Evolutionary conservation across 2,797 vertebrate genomes (phyloP).

Genomic region (Lacerta viridis): DNA sequence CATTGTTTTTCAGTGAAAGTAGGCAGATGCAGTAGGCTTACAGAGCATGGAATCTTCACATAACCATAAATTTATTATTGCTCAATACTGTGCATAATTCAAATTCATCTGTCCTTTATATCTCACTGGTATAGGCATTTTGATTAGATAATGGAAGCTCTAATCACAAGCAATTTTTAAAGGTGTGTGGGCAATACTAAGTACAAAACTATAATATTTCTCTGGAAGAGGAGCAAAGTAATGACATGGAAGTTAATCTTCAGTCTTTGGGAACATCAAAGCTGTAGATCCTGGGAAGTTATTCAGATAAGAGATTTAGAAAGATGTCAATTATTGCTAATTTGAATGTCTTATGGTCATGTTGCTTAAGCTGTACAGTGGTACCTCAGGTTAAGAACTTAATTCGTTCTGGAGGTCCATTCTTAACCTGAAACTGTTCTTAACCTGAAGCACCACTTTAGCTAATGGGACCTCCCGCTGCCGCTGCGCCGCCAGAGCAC

Average conservation of each 20-base stretch:
- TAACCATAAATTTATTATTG: not conserved
- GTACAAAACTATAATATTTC: not conserved
- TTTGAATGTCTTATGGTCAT: not conserved
- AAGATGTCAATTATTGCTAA: not conserved
- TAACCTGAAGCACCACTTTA: no score
- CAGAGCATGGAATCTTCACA: not conserved
- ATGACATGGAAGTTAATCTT: not conserved
- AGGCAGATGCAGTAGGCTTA: slow-evolving; percentile 9
- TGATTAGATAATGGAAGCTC: not conserved
- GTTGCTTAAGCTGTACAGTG: not conserved
- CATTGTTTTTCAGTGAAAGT: not conserved
- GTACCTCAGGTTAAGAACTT: no score
- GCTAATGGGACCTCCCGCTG: no score
- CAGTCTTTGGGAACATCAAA: not conserved
- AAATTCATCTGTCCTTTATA: not conserved
- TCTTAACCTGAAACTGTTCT: no score
- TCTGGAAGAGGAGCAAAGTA: not conserved
- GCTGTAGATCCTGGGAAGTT: not conserved
- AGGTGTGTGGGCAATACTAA: not conserved
- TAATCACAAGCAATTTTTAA: not conserved
- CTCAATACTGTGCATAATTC: not conserved
- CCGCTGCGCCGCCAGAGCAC: no score
- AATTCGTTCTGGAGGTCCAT: no score
- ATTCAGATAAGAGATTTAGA: not conserved
- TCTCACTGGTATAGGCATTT: not conserved